Conservation (phyloP, 2,113 vertebrate species). For the Heterotis niloticus region DNA sequence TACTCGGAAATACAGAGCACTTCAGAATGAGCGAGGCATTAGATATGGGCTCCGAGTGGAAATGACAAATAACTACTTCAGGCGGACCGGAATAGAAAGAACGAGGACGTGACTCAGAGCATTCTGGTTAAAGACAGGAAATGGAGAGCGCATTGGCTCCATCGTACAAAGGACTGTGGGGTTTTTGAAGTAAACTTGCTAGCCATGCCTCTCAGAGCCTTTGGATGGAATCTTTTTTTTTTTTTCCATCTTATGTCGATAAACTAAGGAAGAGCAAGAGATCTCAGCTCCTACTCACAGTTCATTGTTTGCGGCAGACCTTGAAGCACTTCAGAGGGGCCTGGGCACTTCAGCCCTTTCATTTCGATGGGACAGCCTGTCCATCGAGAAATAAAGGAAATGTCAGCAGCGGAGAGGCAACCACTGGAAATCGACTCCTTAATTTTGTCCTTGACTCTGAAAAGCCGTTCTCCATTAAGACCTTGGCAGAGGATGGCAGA, state of each 20-base stretch:
- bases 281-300: background rate
- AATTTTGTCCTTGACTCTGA: too few species aligned
- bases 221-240: background rate
- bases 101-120: constrained; percentile 29
- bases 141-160: constrained; percentile 41
- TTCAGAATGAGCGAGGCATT: constrained; percentile 23
- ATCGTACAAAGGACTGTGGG: constrained; percentile 40
- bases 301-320: background rate
- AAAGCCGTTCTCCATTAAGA: too few species aligned
- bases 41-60: constrained; percentile 34
- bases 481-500: background rate
- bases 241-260: background rate
- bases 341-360: background rate
- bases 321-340: background rate
- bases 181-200: constrained; percentile 31
- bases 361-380: constrained; percentile 35
- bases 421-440: too few species aligned
- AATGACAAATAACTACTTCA: constrained; percentile 49
- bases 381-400: constrained; percentile 61
- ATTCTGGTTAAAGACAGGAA: constrained; percentile 42
- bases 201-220: constrained; percentile 9
- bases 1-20: constrained; percentile 31
- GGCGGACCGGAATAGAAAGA: constrained; percentile 37
- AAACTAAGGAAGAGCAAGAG: background rate
- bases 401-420: constrained; percentile 41